Evolutionary conservation across 2,797 vertebrate genomes (phyloP).

Genomic region (Enteromius anoplus): DNA sequence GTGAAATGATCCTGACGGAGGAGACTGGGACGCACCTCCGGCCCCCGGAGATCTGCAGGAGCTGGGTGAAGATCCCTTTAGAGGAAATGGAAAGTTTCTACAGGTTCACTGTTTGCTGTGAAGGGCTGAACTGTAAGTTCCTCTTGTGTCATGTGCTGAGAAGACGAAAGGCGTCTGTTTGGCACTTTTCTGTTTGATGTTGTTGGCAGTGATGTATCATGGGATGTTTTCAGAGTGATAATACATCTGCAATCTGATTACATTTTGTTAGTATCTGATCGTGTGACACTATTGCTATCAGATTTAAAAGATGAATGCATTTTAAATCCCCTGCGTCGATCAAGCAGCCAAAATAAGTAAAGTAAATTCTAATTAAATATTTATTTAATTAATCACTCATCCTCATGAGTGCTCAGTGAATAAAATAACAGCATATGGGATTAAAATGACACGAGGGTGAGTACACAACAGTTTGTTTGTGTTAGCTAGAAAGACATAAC

Average conservation of each 20-base stretch:
- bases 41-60: conserved; percentile 62
- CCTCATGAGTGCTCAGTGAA: not conserved
- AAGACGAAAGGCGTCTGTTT: not conserved
- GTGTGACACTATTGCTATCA: not conserved
- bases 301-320: conserved; percentile 5
- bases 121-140: conserved; percentile 77
- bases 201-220: not conserved
- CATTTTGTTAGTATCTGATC: not conserved
- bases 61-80: conserved; percentile 73
- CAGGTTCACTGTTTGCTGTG: conserved; percentile 73
- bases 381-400: not conserved
- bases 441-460: not conserved
- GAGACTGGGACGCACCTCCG: conserved; percentile 60
- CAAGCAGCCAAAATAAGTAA: not conserved
- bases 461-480: not conserved
- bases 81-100: conserved; percentile 78
- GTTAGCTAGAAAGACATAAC: not conserved
- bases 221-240: not conserved
- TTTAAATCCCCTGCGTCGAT: not conserved
- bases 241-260: not conserved
- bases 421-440: not conserved
- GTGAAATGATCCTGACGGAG: conserved; percentile 47
- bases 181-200: not conserved
- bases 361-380: not conserved
- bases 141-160: conserved; percentile 7